Base-by-base conservation (phyloP, 2,888 invertebrate genomes). In the Meandrusa payeni region DNA sequence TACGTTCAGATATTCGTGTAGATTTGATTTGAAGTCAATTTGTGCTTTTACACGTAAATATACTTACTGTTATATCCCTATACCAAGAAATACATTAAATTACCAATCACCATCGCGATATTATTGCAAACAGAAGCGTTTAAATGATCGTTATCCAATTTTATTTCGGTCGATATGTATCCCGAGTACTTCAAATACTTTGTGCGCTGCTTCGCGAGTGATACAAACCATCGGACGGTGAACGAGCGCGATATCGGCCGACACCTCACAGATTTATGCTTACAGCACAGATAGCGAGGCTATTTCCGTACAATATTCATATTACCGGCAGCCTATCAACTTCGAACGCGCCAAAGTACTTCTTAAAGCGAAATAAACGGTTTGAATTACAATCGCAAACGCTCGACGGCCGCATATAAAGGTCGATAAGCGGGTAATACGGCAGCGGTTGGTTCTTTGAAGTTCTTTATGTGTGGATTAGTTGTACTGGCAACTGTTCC, bases 151-250 rank as follows among this genome's bases (percentile, higher is more conserved):
- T 51, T 38, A 4, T 17, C 27, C 24, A 6, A 10, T 27, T 36
- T 31, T 42, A 42, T 42, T 42, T 42, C 19, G 17, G 24, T 5
- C 12, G 19, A 24, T 34, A 41, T 36, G 29, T 40, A 41, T n/a
- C 38, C 49, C 54, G 52, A 50, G 61, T 58, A 67, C 71, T 75
- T 66, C 62, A 67, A 80, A 76, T 76, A 76, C 73, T 83, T 78
- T 68, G 64, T 75, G 69, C 76, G 79, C 80, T 77, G 78, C 78
- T 83, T 85, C 71, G 75, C 82, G 76, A 80, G 80, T 83, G 86
- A 87, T 83, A 77, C 68, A 77, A 83, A 85, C 80, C 86, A 86
- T 85, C 77, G 70, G 71, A 57, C 77, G 61, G 76, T 74, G 80
- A 77, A 78, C 72, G 76, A 71, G 75, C 69, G 76, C 72, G 81